Evolutionary conservation across 2,797 vertebrate genomes (phyloP).

Genomic region (Melanotaenia nigrans): DNA sequence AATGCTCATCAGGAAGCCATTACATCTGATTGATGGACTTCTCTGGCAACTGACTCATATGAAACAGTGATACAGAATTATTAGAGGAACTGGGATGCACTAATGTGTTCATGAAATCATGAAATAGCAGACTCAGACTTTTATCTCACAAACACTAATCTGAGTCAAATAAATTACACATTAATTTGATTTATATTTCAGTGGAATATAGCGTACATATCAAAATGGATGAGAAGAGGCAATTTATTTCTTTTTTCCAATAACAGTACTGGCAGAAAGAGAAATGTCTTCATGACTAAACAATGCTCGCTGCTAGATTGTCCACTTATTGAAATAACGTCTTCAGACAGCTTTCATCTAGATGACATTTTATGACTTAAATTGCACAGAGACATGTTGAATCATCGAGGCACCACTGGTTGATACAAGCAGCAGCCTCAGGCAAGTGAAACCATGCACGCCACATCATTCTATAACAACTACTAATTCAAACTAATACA

Average conservation of each 20-base stretch:
- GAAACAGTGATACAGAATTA: background rate
- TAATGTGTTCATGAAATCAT: background rate
- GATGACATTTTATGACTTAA: slow-evolving; percentile 26
- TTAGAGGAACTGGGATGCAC: background rate
- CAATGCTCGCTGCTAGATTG: slow-evolving; percentile 21
- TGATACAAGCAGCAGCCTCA: slow-evolving; percentile 43
- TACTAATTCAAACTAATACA: slow-evolving; percentile 32
- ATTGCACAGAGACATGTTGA: slow-evolving; percentile 26
- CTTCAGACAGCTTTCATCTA: slow-evolving; percentile 46
- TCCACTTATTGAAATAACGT: slow-evolving; percentile 23
- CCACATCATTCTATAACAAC: slow-evolving; percentile 44
- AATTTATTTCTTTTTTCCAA: background rate
- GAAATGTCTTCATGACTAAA: slow-evolving; percentile 3
- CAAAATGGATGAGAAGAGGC: slow-evolving; percentile 4
- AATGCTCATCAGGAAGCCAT: too few relatives aligned
- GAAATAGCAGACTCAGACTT: background rate
- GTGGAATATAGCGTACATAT: background rate
- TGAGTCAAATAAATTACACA: background rate
- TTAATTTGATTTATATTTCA: background rate
- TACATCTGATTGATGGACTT: background rate
- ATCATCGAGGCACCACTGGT: slow-evolving; percentile 32
- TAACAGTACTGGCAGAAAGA: background rate
- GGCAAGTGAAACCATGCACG: slow-evolving; percentile 25
- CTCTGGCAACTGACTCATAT: background rate
- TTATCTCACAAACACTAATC: background rate